Conservation (phyloP, 2,113 vertebrate species). For the Clinocottus analis region DNA sequence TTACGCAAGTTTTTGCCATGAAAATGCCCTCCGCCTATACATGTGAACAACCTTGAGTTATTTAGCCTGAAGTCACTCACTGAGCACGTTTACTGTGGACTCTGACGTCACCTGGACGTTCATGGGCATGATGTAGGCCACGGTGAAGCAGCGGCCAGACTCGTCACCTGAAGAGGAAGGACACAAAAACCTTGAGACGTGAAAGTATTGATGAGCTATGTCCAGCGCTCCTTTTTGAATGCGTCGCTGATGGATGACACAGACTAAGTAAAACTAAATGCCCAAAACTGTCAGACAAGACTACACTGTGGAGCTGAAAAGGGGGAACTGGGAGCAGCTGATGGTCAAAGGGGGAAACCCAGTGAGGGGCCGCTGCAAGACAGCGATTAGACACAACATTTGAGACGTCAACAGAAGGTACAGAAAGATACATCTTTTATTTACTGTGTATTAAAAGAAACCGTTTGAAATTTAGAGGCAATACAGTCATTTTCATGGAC, state of each 20-base stretch:
- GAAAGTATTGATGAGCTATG: not conserved
- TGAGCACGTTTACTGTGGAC: slow-evolving; percentile 90
- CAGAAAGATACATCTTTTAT: not conserved
- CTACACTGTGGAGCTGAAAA: no score
- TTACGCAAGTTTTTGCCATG: not conserved
- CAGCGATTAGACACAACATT: no score
- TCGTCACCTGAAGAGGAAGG: slow-evolving; percentile 85
- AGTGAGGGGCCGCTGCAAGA: not conserved
- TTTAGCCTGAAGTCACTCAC: slow-evolving; percentile 78
- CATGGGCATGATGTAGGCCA: slow-evolving; percentile 93
- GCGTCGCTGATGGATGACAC: not conserved
- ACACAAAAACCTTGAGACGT: not conserved
- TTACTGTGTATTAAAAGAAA: no score
- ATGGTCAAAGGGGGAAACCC: slow-evolving; percentile 5
- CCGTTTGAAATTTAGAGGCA: no score
- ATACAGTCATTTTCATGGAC: no score
- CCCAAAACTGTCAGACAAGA: not conserved
- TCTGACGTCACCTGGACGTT: slow-evolving; percentile 91
- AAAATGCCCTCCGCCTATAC: slow-evolving; percentile 10
- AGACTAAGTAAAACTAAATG: not conserved
- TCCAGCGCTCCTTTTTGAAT: not conserved
- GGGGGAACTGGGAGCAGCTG: slow-evolving; percentile 9
- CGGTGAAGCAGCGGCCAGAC: slow-evolving; percentile 90
- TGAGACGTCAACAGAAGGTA: not conserved
- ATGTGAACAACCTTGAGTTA: not conserved